Base-by-base conservation (phyloP, 2,888 invertebrate species). In the Sarcophaga carnaria region DNA sequence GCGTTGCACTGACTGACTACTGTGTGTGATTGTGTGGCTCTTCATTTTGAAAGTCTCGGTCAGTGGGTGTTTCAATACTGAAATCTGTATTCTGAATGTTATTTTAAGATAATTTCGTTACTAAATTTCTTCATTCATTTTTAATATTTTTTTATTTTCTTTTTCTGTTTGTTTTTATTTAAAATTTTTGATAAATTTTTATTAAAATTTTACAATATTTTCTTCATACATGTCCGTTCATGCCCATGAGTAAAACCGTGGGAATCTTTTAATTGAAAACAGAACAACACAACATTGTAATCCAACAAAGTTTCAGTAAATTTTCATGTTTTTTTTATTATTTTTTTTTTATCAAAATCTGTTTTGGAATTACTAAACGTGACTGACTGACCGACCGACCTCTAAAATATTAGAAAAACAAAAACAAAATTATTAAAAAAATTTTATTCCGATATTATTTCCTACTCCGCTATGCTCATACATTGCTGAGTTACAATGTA, bases 331-430 rank as follows among this genome's bases (percentile, higher is more conserved):
- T 37, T 37, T 37, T 37, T 49, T 6, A 66, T 86, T 77, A 83
- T 83, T 49, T 12, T 49, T 2, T 74, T 86, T 80, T 86, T 83
- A 86, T 86, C 86, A 83, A 14, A 54, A 60, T 74, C 37, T 66
- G 63, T 77, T 70, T 25, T 47, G 62, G 25, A 45, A 81, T 80
- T 86, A 66, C 81, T 47, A 81, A 86, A 87, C 66, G 79, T 81
- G 81, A 54, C 54, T 81, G 81, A 67, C 78, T 81, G 84, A 62
- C 81, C 79, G 81, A 54, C 54, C 79, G 81, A 75, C 78, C 85
- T 82, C 85, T 82, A 87, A 84, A 87, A 77, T 67, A 64, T 80
- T 20, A 45, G 8, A 69, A 64, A 14, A 37, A 64, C 75, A 80
- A 60, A 45, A 45, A 17, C 0, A 59, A 54, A 70, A 54, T 54